phyloP scores from a whole-genome alignment of 2,113 vertebrate genomes.

The Hemiprocne comata region DNA sequence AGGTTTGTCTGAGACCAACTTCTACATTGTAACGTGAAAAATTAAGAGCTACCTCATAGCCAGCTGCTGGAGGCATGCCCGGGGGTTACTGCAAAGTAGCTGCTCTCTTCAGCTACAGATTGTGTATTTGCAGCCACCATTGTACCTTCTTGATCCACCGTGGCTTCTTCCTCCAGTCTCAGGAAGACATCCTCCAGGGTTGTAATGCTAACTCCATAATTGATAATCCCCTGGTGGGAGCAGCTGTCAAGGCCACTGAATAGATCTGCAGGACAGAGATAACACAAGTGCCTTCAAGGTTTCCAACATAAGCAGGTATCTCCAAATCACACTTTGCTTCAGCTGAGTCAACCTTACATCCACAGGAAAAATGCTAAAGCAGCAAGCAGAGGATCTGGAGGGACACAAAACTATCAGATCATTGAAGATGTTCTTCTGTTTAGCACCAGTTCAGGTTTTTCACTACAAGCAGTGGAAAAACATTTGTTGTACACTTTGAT shows the following conservation, averaged over 20 bases:
- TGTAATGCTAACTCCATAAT: conserved; percentile 92
- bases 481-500: background rate
- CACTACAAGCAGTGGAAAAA: background rate
- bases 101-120: fast-evolving
- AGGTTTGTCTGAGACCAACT: background rate
- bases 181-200: conserved; percentile 94
- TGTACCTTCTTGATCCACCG: conserved; percentile 82
- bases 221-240: conserved; percentile 78
- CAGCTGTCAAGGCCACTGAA: conserved; percentile 84
- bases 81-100: background rate
- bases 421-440: background rate
- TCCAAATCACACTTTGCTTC: background rate
- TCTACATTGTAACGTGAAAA: fast-evolving
- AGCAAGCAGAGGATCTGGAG: background rate
- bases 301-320: fast-evolving
- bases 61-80: background rate
- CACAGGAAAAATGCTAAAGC: background rate
- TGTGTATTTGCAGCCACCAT: fast-evolving
- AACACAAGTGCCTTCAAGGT: background rate
- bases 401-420: background rate
- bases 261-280: conserved; percentile 75
- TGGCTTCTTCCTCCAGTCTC: conserved; percentile 84
- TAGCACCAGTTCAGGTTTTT: background rate
- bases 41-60: background rate
- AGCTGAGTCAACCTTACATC: background rate